Base-by-base conservation (phyloP, 2,113 vertebrate species). In the Murina feae region DNA sequence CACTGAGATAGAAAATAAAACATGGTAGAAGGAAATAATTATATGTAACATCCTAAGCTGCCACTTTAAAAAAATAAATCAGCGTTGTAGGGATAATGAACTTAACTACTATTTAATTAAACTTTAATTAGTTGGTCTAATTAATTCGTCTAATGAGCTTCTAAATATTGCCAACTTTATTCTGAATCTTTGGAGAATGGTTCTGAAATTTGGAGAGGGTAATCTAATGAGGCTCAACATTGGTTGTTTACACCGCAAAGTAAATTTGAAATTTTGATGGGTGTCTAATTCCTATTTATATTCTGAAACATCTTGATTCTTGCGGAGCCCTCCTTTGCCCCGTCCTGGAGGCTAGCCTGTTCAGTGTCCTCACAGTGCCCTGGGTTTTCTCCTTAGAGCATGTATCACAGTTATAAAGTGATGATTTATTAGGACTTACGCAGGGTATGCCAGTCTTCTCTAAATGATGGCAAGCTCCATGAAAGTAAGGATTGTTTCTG, bases 91-190 rank as follows among this genome's bases (percentile, higher is more conserved):
- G 20, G 66, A 91, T 96, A 97, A 97, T 94, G 84, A 97, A 92
- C 71, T 95, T 95, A 94, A 92, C 47, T 96, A 92, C 87, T 93
- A 78, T 93, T 97, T 97, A 97, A 97, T 96, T 95, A 96, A 96
- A 93, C 14, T 74, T 91, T 72, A 89, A 55, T 55, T 95, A 91
- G 95, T 96, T 97, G 71, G 65, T 92, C 60, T 92, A 96, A 94
- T 93, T 92, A 92, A 96, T 93, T 96, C 72, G 79, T 92, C 90
- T 88, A 83, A 97, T 92, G 60, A 95, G 60, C 78, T 55, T 84
- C 37, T 93, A 86, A 65, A 93, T 90, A 96, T 92, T 93, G 88
- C 60, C 78, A 95, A 23, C 35, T 53, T 82, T 78, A 85, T 89
- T 96, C 63, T 92, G 37, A 95, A 85, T 79, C 87, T 92, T 89